Evolutionary conservation across 2,888 invertebrate genomes (phyloP).

Genomic region (Plemyria rubiginata): DNA sequence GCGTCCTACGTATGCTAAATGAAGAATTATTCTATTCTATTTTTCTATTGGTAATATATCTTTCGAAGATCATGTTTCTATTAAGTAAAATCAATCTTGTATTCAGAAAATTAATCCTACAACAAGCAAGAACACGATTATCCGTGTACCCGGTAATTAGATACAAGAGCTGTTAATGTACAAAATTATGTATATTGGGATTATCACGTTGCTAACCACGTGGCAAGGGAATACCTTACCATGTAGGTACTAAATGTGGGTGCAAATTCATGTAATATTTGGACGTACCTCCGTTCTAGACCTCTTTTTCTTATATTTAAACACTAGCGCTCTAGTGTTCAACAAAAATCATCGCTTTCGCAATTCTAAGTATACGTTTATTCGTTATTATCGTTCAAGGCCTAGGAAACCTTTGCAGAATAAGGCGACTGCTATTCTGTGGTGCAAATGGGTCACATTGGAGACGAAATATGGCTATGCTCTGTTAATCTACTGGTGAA

Average conservation of each 20-base stretch:
- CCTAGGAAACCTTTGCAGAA: neutral
- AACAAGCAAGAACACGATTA: constrained; percentile 9
- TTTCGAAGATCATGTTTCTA: neutral
- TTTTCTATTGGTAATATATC: no score
- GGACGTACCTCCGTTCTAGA: no score
- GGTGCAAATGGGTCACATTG: constrained; percentile 12
- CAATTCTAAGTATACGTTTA: no score
- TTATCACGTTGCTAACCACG: constrained; percentile 4
- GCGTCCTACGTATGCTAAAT: no score
- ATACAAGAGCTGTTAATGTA: constrained; percentile 9
- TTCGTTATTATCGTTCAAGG: neutral
- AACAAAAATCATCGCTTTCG: no score
- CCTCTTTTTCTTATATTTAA: no score
- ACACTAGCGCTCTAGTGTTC: no score
- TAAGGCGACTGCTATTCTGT: constrained; percentile 12
- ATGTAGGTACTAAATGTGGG: no score
- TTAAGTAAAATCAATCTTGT: constrained; percentile 1
- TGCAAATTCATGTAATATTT: no score
- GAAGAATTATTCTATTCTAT: no score
- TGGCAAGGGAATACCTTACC: neutral
- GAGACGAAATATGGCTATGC: constrained; percentile 1
- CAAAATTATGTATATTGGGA: constrained; percentile 4
- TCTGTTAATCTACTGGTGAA: neutral
- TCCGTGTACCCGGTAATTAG: constrained; percentile 14
- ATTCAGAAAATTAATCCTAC: constrained; percentile 7